Conservation (phyloP, 2,113 vertebrate genomes). For the Lasiurus borealis region DNA sequence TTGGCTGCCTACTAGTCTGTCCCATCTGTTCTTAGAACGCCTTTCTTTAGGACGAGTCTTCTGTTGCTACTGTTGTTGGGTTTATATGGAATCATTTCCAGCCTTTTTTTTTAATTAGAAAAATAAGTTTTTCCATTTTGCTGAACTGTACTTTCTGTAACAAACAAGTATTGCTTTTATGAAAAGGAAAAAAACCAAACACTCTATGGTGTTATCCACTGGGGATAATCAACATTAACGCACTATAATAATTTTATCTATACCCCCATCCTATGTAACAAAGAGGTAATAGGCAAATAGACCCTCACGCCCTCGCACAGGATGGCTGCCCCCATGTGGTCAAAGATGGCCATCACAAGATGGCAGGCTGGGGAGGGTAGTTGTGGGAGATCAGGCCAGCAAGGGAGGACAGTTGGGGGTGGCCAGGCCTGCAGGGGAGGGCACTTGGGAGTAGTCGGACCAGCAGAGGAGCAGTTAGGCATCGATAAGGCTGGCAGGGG, state of each 20-base stretch:
- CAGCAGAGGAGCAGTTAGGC: too few species aligned
- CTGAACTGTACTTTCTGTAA: constrained; percentile 56
- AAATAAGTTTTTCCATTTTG: constrained; percentile 19
- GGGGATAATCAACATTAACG: constrained; percentile 32
- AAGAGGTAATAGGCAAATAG: too few species aligned
- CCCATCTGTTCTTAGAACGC: background rate
- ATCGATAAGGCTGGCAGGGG: too few species aligned
- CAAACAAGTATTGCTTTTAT: constrained; percentile 41
- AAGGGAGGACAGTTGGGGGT: too few species aligned
- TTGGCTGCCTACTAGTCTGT: background rate
- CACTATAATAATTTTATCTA: background rate
- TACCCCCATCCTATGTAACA: background rate
- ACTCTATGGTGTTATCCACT: background rate
- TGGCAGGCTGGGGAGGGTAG: too few species aligned
- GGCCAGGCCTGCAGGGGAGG: too few species aligned
- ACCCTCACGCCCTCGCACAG: too few species aligned
- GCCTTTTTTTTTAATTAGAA: background rate
- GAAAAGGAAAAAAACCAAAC: constrained; percentile 3
- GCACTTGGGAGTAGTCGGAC: too few species aligned
- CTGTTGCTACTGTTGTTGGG: background rate
- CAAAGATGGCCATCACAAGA: too few species aligned
- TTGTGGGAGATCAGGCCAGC: too few species aligned
- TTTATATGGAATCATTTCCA: constrained; percentile 33
- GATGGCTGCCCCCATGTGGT: too few species aligned
- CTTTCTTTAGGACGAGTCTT: background rate